Percentiles rank a stretch among this genome's conserved stretches.
Conservation (phyloP, 1,140 invertebrate species). For the Lepidurus couesii region DNA sequence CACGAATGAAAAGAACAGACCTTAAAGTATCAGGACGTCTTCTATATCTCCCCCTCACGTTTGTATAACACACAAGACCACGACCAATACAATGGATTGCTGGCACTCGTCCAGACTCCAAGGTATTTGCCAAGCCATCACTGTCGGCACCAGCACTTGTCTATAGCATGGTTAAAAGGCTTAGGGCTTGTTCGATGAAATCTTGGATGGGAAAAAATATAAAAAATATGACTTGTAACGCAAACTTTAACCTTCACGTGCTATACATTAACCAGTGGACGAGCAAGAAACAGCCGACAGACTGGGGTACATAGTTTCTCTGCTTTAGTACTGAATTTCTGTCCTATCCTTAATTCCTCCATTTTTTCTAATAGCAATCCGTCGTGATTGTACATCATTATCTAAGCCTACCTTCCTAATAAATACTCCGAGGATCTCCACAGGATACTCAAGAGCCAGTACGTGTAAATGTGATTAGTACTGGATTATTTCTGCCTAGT, state of each 20-base stretch:
- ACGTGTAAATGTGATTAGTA: background rate
- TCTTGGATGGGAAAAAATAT: background rate
- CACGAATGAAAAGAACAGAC: background rate
- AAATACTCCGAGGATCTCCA: too few species aligned
- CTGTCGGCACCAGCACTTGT: slow-evolving; percentile 6
- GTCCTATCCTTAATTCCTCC: background rate
- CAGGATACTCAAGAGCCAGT: background rate
- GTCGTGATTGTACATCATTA: too few species aligned
- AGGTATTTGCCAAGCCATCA: slow-evolving; percentile 21
- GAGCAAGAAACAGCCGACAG: background rate
- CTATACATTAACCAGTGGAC: background rate
- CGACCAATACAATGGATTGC: background rate
- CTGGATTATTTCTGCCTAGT: background rate
- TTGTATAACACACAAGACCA: background rate
- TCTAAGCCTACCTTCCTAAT: too few species aligned
- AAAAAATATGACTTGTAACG: background rate
- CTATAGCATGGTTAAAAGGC: background rate
- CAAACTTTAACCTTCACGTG: background rate
- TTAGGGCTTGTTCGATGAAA: background rate
- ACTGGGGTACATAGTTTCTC: background rate
- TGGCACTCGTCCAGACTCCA: background rate
- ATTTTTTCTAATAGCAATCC: too few species aligned
- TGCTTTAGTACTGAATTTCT: background rate
- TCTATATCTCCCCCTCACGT: background rate
- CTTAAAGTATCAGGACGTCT: background rate